Base-by-base conservation (phyloP, 1,140 invertebrate species). In the Eriosoma lanigerum region DNA sequence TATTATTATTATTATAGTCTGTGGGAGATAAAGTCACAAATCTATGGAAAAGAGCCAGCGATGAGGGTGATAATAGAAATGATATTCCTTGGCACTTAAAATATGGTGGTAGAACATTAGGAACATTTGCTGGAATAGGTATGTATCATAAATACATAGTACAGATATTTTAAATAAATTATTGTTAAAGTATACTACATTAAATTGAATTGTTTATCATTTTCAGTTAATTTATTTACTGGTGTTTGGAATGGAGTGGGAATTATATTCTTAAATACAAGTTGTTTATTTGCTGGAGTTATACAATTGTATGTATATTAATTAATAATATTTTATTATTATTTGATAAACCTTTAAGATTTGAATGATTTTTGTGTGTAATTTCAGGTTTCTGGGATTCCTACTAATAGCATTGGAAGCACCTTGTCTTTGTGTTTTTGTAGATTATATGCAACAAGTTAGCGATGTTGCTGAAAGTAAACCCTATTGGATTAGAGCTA, bases 361-460 rank as follows among this genome's bases (percentile, higher is more conserved):
- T n/a, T 38, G 32, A 38, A 38, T 38, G 3, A 8, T 3, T 8
- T 38, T 38, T 44, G 0, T 46, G 9, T 58, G 12, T 21, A 8
- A 44, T 78, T 78, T 24, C 83, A 91, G 90, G 84, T 83, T 96
- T 64, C 90, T 92, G 72, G 95, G 95, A 60, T 96, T 97, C 87
- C 83, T 94, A 78, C 90, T 96, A 62, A 89, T 96, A 82, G 89
- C 92, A 8, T 89, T 96, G 83, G 96, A 98, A 87, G 96, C 96
- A 15, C 96, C 96, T 0, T 97, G 94, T 85, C 97, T 96, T 87
- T 98, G 96, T 86, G 89, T 95, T 85, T 98, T 96, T 87, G 90
- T 98, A 82, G 96, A 97, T 85, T 93, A 95, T 88, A 94, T 97
- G 81, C 93, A 96, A 86, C 89, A 89, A 78, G 87, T 96, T 32